These are phyloP conservation scores for Cheirogaleus medius DNA, from an alignment of 2,113 vertebrate genomes.

Conservation along the genomic window DNA sequence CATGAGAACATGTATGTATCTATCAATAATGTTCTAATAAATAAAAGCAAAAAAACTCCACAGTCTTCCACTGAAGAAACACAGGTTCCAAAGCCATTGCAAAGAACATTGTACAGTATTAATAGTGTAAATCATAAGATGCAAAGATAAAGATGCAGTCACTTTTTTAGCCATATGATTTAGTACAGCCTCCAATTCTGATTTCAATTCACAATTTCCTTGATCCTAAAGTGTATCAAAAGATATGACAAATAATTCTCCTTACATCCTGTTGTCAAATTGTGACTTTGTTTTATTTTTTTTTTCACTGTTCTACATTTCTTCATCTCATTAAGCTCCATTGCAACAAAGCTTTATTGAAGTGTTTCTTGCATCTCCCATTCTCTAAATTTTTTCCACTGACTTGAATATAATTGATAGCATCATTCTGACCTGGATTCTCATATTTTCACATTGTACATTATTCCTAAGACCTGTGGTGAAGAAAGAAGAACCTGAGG, in stretches of 20 bases:
- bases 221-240: not conserved
- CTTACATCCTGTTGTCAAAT: not conserved
- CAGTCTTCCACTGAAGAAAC: not conserved
- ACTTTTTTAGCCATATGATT: not conserved
- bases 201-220: not conserved
- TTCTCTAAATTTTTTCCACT: slow-evolving; percentile 15
- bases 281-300: not conserved
- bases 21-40: not conserved
- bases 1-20: not conserved
- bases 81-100: not conserved
- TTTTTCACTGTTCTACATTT: not conserved
- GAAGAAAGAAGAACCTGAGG: not conserved
- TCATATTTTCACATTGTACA: not conserved
- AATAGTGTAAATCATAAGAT: not conserved
- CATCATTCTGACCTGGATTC: not conserved
- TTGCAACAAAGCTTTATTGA: not conserved
- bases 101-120: not conserved
- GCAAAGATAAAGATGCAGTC: not conserved
- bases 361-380: not conserved
- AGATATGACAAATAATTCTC: not conserved
- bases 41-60: not conserved
- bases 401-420: slow-evolving; percentile 3
- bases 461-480: not conserved
- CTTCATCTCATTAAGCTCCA: not conserved
- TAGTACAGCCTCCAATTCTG: not conserved